A percentile compares a stretch with the other conserved stretches of the same genome.
These are phyloP conservation scores for Melieria picta DNA, from an alignment of 2,888 invertebrate species.

Conservation along the genomic window DNA sequence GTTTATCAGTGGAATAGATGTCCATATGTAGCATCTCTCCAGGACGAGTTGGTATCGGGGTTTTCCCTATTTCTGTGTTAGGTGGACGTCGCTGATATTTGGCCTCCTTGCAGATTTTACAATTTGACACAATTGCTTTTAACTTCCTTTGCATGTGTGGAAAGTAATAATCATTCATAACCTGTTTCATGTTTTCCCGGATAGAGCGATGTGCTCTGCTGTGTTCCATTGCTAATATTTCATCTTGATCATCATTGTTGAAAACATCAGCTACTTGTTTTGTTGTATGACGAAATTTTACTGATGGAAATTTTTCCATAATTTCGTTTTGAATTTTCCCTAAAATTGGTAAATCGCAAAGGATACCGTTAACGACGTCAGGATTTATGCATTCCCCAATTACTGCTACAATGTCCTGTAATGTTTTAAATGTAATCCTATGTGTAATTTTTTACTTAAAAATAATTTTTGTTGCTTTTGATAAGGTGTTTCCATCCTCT, in stretches of 20 bases:
- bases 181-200: constrained; percentile 10
- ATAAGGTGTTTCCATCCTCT: too few species aligned
- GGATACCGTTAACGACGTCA: not conserved
- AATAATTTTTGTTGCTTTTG: too few species aligned
- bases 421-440: too few species aligned
- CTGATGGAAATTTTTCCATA: not conserved
- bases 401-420: too few species aligned
- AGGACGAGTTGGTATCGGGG: too few species aligned
- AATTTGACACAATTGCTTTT: too few species aligned
- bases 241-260: constrained; percentile 2
- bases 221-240: constrained; percentile 2
- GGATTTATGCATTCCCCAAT: not conserved
- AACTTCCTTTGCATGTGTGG: not conserved
- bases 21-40: too few species aligned
- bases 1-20: too few species aligned
- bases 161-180: constrained; percentile 7
- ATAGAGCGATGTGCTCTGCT: constrained; percentile 1
- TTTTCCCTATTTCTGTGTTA: too few species aligned
- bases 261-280: constrained; percentile 10
- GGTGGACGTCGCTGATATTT: too few species aligned
- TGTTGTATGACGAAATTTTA: constrained; percentile 5
- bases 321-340: constrained; percentile 11
- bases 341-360: not conserved
- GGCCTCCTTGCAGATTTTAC: too few species aligned
- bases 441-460: too few species aligned